Conservation (phyloP, 2,113 vertebrate genomes). For the Thamnaconus septentrionalis region DNA sequence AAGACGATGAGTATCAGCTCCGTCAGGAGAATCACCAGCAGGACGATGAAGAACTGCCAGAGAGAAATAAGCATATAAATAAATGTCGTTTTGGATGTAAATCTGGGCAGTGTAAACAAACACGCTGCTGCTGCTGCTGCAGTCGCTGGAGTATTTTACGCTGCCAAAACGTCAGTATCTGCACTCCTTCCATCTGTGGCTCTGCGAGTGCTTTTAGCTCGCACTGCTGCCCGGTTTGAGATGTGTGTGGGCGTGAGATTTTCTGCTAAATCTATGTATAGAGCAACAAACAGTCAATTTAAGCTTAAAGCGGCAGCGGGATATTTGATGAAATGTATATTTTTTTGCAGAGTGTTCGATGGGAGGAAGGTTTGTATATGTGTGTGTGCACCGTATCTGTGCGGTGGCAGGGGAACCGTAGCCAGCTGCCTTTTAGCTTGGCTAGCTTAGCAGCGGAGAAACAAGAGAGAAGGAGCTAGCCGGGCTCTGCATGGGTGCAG, state of each 20-base stretch:
- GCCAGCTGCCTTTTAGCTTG: no score
- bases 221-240: neutral
- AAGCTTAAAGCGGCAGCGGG: constrained; percentile 1
- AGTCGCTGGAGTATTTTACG: no score
- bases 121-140: no score
- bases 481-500: no score
- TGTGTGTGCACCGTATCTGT: neutral
- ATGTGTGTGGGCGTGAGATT: neutral
- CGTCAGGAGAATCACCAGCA: constrained; percentile 92
- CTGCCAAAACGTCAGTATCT: neutral
- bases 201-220: constrained; percentile 8
- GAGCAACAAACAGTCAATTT: neutral
- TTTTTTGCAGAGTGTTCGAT: neutral
- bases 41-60: constrained; percentile 93
- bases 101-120: neutral
- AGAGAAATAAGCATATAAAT: constrained; percentile 11
- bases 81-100: constrained; percentile 6
- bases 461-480: no score
- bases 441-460: no score
- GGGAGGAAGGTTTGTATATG: neutral
- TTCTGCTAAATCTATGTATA: neutral
- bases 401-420: no score
- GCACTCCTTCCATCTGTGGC: neutral
- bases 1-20: constrained; percentile 94
- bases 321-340: neutral